These are phyloP conservation scores for Drosophila sturtevanti DNA, from an alignment of 1,140 invertebrate species.

Conservation along the genomic window DNA sequence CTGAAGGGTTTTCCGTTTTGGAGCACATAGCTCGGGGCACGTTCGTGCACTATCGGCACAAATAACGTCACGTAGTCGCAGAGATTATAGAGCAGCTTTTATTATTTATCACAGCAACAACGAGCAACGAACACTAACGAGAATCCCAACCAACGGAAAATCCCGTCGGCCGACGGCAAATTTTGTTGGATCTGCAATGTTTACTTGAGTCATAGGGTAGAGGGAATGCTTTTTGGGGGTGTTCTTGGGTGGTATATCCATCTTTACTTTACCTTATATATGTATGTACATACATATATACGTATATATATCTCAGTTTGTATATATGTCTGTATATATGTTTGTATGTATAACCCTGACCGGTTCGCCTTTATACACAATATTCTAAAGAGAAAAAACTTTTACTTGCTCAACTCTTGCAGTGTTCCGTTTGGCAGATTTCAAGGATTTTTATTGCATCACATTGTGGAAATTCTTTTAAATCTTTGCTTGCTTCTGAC, in stretches of 20 bases:
- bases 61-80: slow-evolving; percentile 82
- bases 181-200: slow-evolving; percentile 10
- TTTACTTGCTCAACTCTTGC: slow-evolving; percentile 21
- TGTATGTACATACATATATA: background rate
- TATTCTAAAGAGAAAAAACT: slow-evolving; percentile 15
- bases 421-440: slow-evolving; percentile 32
- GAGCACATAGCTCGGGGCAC: slow-evolving; percentile 48
- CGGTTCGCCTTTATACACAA: slow-evolving; percentile 6
- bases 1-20: slow-evolving; percentile 22
- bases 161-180: slow-evolving; percentile 68
- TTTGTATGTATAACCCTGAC: slow-evolving; percentile 3
- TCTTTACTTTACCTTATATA: background rate
- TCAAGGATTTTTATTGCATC: slow-evolving; percentile 79
- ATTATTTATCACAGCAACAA: slow-evolving; percentile 80
- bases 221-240: background rate
- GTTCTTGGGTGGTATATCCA: background rate
- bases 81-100: slow-evolving; percentile 82
- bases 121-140: slow-evolving; percentile 75
- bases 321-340: slow-evolving; percentile 25
- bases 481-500: slow-evolving; percentile 74
- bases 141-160: slow-evolving; percentile 62
- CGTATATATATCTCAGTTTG: background rate
- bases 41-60: slow-evolving; percentile 82
- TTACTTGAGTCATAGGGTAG: background rate
- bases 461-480: slow-evolving; percentile 81